phyloP scores from a whole-genome alignment of 2,888 invertebrate genomes.

The Alloscopus bannaensis region DNA sequence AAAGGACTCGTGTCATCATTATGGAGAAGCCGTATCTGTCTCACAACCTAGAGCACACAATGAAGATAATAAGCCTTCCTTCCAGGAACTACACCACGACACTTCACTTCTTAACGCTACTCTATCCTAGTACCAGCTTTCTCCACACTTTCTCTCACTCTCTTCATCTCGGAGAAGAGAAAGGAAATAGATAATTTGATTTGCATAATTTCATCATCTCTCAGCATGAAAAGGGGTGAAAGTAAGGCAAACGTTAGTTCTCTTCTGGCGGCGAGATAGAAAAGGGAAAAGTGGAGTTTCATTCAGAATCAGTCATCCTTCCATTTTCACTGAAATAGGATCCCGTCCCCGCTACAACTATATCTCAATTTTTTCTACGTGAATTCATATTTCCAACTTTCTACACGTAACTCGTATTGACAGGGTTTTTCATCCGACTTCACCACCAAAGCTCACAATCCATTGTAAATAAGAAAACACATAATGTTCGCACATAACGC shows the following conservation, averaged over 20 bases:
- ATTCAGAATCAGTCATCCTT: conserved; percentile 12
- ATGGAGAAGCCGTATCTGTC: background rate
- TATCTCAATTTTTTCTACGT: too few relatives aligned
- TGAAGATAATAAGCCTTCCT: conserved; percentile 52
- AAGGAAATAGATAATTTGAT: conserved; percentile 68
- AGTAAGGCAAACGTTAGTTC: conserved; percentile 23
- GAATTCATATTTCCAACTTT: too few relatives aligned
- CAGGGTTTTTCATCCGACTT: background rate
- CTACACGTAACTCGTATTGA: conserved; percentile 3
- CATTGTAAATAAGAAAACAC: too few relatives aligned
- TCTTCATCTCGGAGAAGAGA: conserved; percentile 36
- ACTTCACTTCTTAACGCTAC: conserved; percentile 34
- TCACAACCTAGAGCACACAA: conserved; percentile 7
- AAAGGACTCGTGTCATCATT: background rate
- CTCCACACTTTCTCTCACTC: conserved; percentile 11
- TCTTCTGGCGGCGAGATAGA: background rate
- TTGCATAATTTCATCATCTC: conserved; percentile 69
- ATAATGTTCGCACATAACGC: too few relatives aligned
- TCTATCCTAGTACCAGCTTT: background rate
- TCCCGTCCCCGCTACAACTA: too few relatives aligned
- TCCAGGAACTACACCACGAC: conserved; percentile 53
- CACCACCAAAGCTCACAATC: too few relatives aligned
- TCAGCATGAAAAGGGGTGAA: conserved; percentile 50
- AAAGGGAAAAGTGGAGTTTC: conserved; percentile 1
- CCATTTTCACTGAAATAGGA: too few relatives aligned